Percentiles rank a stretch among this genome's conserved stretches.
These are phyloP conservation scores for Cairina moschata DNA, from an alignment of 2,113 vertebrate species.

Conservation along the genomic window DNA sequence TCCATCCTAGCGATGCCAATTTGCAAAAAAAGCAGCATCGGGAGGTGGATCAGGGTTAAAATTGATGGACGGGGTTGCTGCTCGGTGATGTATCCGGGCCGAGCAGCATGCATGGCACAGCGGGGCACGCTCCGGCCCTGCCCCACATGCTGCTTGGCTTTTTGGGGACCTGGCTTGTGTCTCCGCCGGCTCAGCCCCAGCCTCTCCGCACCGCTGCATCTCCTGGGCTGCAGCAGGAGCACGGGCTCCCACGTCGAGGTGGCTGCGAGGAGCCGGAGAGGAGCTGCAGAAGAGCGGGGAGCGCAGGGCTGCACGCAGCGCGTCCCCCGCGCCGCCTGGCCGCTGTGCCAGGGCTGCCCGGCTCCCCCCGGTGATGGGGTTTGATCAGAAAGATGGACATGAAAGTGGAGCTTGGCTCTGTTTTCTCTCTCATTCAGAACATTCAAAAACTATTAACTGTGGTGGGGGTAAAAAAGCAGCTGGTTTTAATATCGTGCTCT, in stretches of 20 bases:
- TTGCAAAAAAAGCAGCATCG: not conserved
- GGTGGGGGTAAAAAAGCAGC: constrained; percentile 72
- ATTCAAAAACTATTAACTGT: constrained; percentile 78
- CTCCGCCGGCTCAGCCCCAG: not conserved
- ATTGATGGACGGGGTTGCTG: fast-evolving
- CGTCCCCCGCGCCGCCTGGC: not conserved
- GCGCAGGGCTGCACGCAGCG: not conserved
- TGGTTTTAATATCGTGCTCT: constrained; percentile 64
- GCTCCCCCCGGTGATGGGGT: constrained; percentile 39
- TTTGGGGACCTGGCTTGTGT: not conserved
- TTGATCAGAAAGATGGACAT: constrained; percentile 75
- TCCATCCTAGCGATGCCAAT: not conserved
- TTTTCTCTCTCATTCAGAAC: constrained; percentile 72
- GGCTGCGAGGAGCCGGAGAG: fast-evolving
- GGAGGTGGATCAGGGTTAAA: not conserved
- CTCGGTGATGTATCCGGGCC: not conserved
- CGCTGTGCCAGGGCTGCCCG: constrained; percentile 36
- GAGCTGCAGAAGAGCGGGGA: not conserved
- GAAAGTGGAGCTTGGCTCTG: constrained; percentile 74
- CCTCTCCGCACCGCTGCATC: fast-evolving
- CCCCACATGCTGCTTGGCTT: not conserved
- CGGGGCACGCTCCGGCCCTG: not conserved
- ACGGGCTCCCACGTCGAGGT: not conserved
- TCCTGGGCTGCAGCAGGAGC: not conserved
- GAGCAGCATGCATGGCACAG: not conserved